Evolutionary conservation across 2,888 invertebrate genomes (phyloP).

Genomic region (Periphyllus acericola): DNA sequence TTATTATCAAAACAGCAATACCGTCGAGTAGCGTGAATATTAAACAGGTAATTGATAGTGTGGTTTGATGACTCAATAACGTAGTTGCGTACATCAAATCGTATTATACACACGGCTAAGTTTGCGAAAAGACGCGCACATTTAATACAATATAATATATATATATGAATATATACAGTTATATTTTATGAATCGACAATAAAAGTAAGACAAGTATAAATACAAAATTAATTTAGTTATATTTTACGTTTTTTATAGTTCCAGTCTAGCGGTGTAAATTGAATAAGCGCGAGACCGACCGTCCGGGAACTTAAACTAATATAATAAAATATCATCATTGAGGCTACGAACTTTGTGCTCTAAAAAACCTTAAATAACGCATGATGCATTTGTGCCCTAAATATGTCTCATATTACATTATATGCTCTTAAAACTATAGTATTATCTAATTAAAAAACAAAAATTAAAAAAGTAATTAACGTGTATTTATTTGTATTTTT

Average conservation of each 20-base stretch:
- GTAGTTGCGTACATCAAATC: background rate
- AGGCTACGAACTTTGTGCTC: too few relatives aligned
- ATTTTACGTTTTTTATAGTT: background rate
- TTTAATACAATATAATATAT: background rate
- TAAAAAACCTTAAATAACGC: too few relatives aligned
- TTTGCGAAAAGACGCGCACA: background rate
- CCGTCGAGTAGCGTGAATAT: background rate
- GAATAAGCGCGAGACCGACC: background rate
- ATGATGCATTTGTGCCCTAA: too few relatives aligned
- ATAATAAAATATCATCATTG: too few relatives aligned
- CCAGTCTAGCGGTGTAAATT: background rate
- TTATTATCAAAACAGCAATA: background rate
- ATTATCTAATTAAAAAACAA: too few relatives aligned
- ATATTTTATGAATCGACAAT: background rate
- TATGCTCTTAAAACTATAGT: too few relatives aligned
- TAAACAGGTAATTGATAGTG: conserved; percentile 35
- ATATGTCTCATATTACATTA: too few relatives aligned
- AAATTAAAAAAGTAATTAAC: too few relatives aligned
- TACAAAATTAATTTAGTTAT: background rate
- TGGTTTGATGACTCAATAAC: conserved; percentile 33
- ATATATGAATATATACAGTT: conserved; percentile 2
- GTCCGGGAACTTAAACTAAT: too few relatives aligned
- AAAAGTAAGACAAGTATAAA: background rate
- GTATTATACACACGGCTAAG: background rate
- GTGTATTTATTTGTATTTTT: too few relatives aligned